Percentiles rank a stretch among this genome's conserved stretches.
Conservation (phyloP, 2,797 vertebrate species). For the Lemur catta region DNA sequence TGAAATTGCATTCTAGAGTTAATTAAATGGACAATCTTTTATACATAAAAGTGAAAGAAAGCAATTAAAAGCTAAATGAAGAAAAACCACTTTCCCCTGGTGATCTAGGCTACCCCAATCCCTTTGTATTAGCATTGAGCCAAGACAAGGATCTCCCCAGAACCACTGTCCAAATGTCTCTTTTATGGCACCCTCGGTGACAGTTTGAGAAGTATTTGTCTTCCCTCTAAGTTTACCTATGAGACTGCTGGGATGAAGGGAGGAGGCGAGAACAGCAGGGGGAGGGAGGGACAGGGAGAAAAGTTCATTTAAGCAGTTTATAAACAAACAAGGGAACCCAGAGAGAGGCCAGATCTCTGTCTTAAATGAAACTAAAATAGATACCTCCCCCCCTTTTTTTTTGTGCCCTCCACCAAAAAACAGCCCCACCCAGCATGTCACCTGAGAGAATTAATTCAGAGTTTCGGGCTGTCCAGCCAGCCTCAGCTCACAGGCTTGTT, state of each 20-base stretch:
- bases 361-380: background rate
- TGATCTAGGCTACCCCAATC: slow-evolving; percentile 67
- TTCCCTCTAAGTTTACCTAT: slow-evolving; percentile 64
- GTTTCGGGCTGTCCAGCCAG: background rate
- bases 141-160: slow-evolving; percentile 41
- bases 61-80: slow-evolving; percentile 84
- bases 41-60: slow-evolving; percentile 88
- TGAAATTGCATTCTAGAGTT: slow-evolving; percentile 89
- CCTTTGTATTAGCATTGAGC: slow-evolving; percentile 21
- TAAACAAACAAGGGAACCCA: slow-evolving; percentile 70
- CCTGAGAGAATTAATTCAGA: slow-evolving; percentile 16
- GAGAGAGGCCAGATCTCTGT: slow-evolving; percentile 3
- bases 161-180: slow-evolving; percentile 57
- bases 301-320: slow-evolving; percentile 46
- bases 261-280: background rate
- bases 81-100: slow-evolving; percentile 76
- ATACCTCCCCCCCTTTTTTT: background rate
- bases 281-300: background rate
- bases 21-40: slow-evolving; percentile 90
- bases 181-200: slow-evolving; percentile 67
- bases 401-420: background rate
- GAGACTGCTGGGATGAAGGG: slow-evolving; percentile 48
- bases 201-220: slow-evolving; percentile 66
- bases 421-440: slow-evolving; percentile 11
- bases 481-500: background rate